Base-by-base conservation (phyloP, 2,113 vertebrate genomes). In the Mormoops blainvillei region DNA sequence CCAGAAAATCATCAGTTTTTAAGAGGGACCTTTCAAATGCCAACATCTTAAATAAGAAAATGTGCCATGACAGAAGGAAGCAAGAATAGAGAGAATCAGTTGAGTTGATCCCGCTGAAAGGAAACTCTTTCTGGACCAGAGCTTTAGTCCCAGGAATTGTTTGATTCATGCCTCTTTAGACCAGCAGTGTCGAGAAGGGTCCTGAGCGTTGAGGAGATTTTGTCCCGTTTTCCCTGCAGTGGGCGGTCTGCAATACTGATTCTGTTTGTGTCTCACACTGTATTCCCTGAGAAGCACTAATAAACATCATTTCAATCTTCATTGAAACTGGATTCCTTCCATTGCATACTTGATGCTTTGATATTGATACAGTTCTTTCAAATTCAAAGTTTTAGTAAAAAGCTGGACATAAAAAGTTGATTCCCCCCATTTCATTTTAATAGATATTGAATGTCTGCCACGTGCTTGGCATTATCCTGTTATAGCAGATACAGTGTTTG, bases 1-100 rank as follows among this genome's bases (percentile, higher is more conserved):
- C 91, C 95, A 97, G 92, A 96, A 98, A 97, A 82, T 81, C 91
- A 96, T 97, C 94, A 97, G 20, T 97, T 97, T 97, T 97, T 97
- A 94, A 98, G 80, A 91, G 85, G 61, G 38, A 92, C 77, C 85
- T 97, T 97, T 97, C 90, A 96, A 95, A 96, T 96, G 86, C 89
- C 88, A 92, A 83, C 56, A 73, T 86, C 73, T 96, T 91, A 93
- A 95, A 92, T 94, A 96, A 95, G 93, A 96, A 96, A 96, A 96
- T 94, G 86, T 88, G 28, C 88, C 73, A 87, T 77, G 68, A 76
- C 73, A 93, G 56, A 97, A 97, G 88, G 77, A 95, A 94, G 41
- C 12, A 93, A 89, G 87, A 91, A 85, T 26, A 38, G 20, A 63
- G 38, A 81, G 36, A 41, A 52, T 67, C 16, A 36, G 38, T 85